Conservation (phyloP, 2,113 vertebrate genomes). For the Cyprinodon brontotheroides region DNA sequence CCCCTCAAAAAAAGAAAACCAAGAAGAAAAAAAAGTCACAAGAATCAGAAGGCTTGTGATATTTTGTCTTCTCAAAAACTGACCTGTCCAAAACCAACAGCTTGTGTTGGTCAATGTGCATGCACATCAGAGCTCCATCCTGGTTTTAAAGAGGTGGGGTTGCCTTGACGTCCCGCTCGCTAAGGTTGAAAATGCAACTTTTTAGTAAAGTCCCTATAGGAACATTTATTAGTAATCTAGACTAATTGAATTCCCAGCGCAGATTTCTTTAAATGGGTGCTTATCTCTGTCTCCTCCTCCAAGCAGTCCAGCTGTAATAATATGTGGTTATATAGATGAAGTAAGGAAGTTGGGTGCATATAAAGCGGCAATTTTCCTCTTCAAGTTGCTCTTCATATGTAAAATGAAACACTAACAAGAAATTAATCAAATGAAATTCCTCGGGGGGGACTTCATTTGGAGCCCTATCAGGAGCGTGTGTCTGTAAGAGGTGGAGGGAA, state of each 20-base stretch:
- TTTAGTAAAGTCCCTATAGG: conserved; percentile 48
- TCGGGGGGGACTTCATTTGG: conserved; percentile 40
- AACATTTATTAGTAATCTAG: conserved; percentile 46
- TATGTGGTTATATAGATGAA: conserved; percentile 4
- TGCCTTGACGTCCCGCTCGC: conserved; percentile 40
- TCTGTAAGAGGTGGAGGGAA: conserved; percentile 5
- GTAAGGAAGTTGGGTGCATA: conserved; percentile 43
- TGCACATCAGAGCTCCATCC: conserved; percentile 36
- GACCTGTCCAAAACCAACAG: conserved; percentile 15
- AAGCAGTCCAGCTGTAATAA: conserved; percentile 33
- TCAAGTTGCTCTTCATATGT: conserved; percentile 34
- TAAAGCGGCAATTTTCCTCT: conserved; percentile 14
- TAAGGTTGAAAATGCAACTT: conserved; percentile 63
- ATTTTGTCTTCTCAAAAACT: conserved; percentile 15
- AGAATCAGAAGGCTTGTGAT: background rate
- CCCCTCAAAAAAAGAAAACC: background rate
- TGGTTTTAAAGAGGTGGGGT: conserved; percentile 12
- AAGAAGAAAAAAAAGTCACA: background rate
- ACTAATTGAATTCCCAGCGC: conserved; percentile 92
- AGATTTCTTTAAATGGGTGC: conserved; percentile 72
- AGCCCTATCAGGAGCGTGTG: conserved; percentile 15
- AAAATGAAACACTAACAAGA: conserved; percentile 14
- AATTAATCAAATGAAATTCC: conserved; percentile 28
- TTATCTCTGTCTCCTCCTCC: conserved; percentile 44
- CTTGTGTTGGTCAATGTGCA: conserved; percentile 29